A percentile compares a stretch with the other conserved stretches of the same genome.
Conservation (phyloP, 2,113 vertebrate genomes). For the Prinia subflava region DNA sequence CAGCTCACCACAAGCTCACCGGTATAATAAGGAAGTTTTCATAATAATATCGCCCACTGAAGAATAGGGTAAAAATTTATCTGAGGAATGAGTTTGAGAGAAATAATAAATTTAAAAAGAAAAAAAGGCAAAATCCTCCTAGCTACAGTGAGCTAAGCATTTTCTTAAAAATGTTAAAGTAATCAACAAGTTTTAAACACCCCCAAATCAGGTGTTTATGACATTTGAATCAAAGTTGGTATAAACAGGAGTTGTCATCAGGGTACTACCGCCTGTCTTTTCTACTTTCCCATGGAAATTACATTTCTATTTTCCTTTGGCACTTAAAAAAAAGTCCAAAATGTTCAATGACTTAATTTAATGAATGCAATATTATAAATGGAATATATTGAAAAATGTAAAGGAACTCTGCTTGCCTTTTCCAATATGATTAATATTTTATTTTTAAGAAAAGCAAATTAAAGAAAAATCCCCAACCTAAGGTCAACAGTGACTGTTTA, state of each 20-base stretch:
- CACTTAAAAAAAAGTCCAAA: conserved; percentile 69
- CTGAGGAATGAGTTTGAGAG: background rate
- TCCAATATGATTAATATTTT: conserved; percentile 94
- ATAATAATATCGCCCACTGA: background rate
- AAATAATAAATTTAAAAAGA: background rate
- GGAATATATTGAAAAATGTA: conserved; percentile 79
- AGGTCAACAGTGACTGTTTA: conserved; percentile 91
- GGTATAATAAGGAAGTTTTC: background rate
- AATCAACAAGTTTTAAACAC: conserved; percentile 48
- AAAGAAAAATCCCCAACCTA: conserved; percentile 84
- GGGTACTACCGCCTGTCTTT: conserved; percentile 59
- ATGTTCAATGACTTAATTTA: conserved; percentile 76
- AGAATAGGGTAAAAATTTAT: background rate
- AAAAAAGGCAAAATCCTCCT: background rate
- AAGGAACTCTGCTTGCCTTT: conserved; percentile 79
- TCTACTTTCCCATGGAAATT: conserved; percentile 69
- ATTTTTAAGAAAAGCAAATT: conserved; percentile 94
- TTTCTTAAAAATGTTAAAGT: conserved; percentile 13
- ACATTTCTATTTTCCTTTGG: conserved; percentile 76
- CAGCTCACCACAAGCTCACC: conserved; percentile 5
- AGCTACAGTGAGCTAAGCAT: conserved; percentile 1
- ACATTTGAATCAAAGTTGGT: conserved; percentile 35
- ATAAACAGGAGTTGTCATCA: conserved; percentile 67
- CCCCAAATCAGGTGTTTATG: conserved; percentile 51
- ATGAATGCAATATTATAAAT: conserved; percentile 79